Evolutionary conservation across 2,888 invertebrate species (phyloP).

Genomic region (Uropetala carovei): DNA sequence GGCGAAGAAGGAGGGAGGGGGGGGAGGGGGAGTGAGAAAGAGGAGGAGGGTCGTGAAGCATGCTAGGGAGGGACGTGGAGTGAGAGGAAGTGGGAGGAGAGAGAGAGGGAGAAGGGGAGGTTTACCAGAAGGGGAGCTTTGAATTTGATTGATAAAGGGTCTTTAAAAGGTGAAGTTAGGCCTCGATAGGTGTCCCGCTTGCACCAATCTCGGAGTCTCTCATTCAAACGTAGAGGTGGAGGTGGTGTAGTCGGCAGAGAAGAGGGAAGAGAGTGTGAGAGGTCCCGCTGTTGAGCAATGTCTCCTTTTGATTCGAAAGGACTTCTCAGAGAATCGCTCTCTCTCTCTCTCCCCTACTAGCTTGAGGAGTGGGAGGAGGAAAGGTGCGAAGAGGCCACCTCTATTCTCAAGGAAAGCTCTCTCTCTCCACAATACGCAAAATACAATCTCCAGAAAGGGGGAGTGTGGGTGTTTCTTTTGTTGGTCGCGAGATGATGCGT

Average conservation of each 20-base stretch:
- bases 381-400: neutral
- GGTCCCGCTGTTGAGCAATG: constrained; percentile 21
- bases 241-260: neutral
- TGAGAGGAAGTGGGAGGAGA: neutral
- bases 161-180: constrained; percentile 39
- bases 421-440: constrained; percentile 21
- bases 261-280: neutral
- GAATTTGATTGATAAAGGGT: constrained; percentile 52
- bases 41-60: neutral
- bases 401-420: constrained; percentile 52
- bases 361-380: neutral
- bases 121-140: neutral
- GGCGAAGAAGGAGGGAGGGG: neutral
- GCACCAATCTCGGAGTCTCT: constrained; percentile 29
- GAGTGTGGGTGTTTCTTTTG: constrained; percentile 27
- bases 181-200: constrained; percentile 50
- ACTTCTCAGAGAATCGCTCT: neutral
- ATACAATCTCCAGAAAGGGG: constrained; percentile 12
- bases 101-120: neutral
- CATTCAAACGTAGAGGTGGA: neutral
- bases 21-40: neutral
- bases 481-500: neutral
- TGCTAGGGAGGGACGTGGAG: neutral
- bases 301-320: constrained; percentile 52
- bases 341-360: neutral